A percentile compares a stretch with the other conserved stretches of the same genome.
Evolutionary conservation across 2,888 invertebrate genomes (phyloP).

Genomic region (Phaedon cochleariae): DNA sequence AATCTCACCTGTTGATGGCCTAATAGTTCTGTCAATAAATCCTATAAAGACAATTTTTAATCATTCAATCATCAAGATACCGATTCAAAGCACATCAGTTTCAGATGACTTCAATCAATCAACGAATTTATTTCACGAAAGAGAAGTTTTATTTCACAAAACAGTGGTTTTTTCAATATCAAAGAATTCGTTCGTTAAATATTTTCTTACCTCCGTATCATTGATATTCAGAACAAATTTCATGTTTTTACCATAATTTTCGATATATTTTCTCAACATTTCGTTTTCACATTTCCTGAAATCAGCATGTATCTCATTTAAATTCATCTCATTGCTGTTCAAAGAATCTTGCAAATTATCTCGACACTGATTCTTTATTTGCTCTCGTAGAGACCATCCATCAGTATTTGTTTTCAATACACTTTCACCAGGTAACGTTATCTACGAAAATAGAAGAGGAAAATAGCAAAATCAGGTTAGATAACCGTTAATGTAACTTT

Average conservation of each 20-base stretch:
- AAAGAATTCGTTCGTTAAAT: no score
- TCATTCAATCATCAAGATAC: no score
- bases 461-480: no score
- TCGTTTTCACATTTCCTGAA: slow-evolving; percentile 1
- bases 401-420: background rate
- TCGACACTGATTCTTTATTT: background rate
- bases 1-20: slow-evolving; percentile 8
- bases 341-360: slow-evolving; percentile 8
- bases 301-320: background rate
- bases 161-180: no score
- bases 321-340: background rate
- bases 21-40: slow-evolving; percentile 10
- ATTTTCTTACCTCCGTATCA: background rate
- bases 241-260: background rate
- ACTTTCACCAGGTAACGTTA: background rate
- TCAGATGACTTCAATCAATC: no score
- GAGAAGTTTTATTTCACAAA: no score
- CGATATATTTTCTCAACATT: background rate
- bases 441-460: background rate
- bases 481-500: no score
- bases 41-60: slow-evolving; percentile 17
- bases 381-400: background rate
- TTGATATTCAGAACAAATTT: background rate
- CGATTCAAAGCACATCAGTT: no score
- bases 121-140: no score